Conservation (phyloP, 37 sponge, comb jelly and placozoan genomes). For the Beroe ovata region DNA sequence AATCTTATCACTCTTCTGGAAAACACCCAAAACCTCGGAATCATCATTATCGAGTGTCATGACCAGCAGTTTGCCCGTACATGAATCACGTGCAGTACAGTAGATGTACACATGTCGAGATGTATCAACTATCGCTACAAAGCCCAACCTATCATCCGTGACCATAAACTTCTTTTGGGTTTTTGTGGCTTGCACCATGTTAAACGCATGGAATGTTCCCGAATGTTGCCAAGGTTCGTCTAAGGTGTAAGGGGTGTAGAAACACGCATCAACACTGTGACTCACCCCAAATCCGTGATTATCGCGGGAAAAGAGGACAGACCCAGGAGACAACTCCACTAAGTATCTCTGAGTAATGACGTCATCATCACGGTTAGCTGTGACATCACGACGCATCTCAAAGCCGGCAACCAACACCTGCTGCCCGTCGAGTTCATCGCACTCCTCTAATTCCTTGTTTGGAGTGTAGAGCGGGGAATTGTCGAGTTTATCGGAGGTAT, state of each 20-base stretch:
- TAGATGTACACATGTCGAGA: conserved; percentile 26
- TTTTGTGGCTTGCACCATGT: conserved; percentile 60
- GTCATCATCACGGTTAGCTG: not conserved
- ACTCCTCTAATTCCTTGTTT: conserved; percentile 32
- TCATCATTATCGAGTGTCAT: conserved; percentile 34
- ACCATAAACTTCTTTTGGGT: conserved; percentile 63
- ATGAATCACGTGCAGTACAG: not conserved
- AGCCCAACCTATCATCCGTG: not conserved
- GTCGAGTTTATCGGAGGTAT: conserved; percentile 25
- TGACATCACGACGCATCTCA: not conserved
- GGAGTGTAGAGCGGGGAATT: conserved; percentile 62
- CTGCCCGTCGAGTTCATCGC: conserved; percentile 45
- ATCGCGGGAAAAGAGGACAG: not conserved
- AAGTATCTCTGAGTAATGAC: not conserved
- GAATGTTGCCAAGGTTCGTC: not conserved
- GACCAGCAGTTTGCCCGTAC: conserved; percentile 25
- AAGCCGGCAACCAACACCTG: conserved; percentile 7
- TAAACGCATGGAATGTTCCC: conserved; percentile 18
- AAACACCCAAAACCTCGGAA: conserved; percentile 24
- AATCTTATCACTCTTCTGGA: not conserved
- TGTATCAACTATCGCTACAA: conserved; percentile 25
- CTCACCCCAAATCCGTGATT: not conserved
- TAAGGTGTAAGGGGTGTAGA: not conserved
- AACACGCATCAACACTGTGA: conserved; percentile 58
- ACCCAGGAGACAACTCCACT: conserved; percentile 54